Percentiles rank a stretch among this genome's conserved stretches.
Conservation (phyloP, 2,113 vertebrate species). For the Hydropotes inermis region DNA sequence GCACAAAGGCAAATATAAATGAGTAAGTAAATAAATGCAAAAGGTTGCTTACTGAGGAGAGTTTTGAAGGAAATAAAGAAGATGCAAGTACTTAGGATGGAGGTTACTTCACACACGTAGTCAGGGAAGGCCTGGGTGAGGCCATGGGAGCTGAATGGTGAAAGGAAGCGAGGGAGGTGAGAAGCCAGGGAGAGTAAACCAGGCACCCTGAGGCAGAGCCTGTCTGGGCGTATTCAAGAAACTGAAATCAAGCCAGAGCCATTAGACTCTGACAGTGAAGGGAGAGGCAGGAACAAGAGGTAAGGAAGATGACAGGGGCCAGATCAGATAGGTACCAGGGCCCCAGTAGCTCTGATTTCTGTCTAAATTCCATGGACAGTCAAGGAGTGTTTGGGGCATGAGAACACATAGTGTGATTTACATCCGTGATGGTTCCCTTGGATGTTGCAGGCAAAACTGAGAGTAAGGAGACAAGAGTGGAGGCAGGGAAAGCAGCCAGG, state of each 20-base stretch:
- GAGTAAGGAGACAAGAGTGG: not conserved
- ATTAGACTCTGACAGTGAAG: accelerated
- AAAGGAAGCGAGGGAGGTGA: not conserved
- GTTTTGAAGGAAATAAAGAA: not conserved
- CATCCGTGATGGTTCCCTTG: too few species aligned
- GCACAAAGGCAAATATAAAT: not conserved
- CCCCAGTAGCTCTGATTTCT: not conserved
- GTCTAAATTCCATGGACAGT: not conserved
- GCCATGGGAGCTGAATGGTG: not conserved
- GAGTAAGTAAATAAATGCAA: not conserved
- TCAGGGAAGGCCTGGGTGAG: not conserved
- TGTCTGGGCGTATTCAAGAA: not conserved
- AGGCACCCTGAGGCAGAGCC: not conserved
- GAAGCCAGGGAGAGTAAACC: not conserved
- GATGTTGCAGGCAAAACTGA: not conserved
- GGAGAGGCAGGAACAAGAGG: not conserved
- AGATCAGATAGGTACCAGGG: not conserved
- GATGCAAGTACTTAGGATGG: not conserved
- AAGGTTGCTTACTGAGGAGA: not conserved
- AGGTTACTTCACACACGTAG: not conserved
- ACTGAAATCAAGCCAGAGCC: not conserved
- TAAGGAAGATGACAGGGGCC: not conserved
- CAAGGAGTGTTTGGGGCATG: not conserved
- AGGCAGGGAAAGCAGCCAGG: not conserved
- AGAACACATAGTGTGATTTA: not conserved